Conservation (phyloP, 2,888 invertebrate genomes). For the Standfussiana lucernea region DNA sequence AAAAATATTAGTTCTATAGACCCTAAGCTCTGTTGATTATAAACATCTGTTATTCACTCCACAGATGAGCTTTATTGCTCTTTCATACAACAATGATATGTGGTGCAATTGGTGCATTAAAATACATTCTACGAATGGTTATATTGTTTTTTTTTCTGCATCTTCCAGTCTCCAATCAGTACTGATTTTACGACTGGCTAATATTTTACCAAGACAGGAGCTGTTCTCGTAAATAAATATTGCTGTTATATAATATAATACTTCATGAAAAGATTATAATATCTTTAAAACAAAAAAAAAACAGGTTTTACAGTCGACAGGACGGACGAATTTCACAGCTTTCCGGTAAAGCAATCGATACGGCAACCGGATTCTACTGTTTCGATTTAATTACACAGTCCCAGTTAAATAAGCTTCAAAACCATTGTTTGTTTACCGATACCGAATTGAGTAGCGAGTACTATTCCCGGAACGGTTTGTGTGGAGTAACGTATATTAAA, state of each 20-base stretch:
- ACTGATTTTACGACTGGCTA: background rate
- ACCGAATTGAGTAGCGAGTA: conserved; percentile 28
- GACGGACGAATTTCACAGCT: conserved; percentile 25
- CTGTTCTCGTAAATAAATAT: too few relatives aligned
- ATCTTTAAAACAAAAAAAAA: background rate
- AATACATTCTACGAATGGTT: too few relatives aligned
- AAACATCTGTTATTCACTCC: background rate
- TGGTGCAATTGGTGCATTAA: too few relatives aligned
- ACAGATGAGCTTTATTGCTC: background rate
- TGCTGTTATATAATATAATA: background rate
- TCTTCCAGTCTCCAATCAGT: too few relatives aligned
- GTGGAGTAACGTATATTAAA: conserved; percentile 13
- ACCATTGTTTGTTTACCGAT: conserved; percentile 51
- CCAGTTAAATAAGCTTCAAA: conserved; percentile 48
- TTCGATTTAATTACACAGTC: conserved; percentile 55
- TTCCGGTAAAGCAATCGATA: conserved; percentile 50
- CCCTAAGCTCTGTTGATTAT: background rate
- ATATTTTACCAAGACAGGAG: background rate
- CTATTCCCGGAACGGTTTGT: conserved; percentile 9
- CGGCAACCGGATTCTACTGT: conserved; percentile 55
- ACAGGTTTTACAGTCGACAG: background rate
- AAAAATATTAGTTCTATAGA: background rate
- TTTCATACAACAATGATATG: background rate
- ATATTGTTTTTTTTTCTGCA: too few relatives aligned
- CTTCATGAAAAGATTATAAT: background rate